These are phyloP conservation scores for Limosa lapponica DNA, from an alignment of 2,797 vertebrate species.

Conservation along the genomic window DNA sequence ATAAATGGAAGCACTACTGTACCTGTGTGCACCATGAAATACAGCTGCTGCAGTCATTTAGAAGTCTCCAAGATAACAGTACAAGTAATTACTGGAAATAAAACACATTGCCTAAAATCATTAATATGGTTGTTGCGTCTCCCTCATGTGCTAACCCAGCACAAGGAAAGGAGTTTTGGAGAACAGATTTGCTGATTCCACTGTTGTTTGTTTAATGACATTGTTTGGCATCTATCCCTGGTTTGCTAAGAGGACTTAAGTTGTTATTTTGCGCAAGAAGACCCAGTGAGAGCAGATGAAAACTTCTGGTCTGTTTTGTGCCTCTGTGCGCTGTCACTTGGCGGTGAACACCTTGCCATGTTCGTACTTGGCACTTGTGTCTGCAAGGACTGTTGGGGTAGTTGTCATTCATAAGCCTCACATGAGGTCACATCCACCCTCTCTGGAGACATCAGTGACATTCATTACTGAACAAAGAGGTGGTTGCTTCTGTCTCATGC, in stretches of 20 bases:
- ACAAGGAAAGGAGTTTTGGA: not conserved
- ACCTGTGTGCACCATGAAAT: not conserved
- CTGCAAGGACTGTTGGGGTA: rapidly evolving
- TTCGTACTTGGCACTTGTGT: not conserved
- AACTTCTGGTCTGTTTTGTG: not conserved
- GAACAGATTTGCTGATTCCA: not conserved
- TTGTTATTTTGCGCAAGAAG: not conserved
- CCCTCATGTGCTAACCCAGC: not conserved
- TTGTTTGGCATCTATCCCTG: not conserved
- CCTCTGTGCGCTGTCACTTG: not conserved
- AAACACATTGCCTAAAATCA: not conserved
- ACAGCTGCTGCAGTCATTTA: not conserved
- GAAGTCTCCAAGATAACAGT: not conserved
- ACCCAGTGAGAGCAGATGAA: not conserved
- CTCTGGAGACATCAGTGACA: not conserved
- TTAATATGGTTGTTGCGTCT: not conserved
- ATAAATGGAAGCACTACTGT: not conserved
- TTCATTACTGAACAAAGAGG: not conserved
- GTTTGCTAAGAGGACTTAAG: not conserved
- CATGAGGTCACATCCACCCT: rapidly evolving
- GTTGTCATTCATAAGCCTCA: not conserved
- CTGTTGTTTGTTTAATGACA: not conserved
- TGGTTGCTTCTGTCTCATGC: not conserved
- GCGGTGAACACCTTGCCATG: not conserved
- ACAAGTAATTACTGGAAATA: conserved; percentile 4